Percentiles rank a stretch among this genome's conserved stretches.
Conservation (phyloP, 2,113 vertebrate species). For the Otolemur garnettii region DNA sequence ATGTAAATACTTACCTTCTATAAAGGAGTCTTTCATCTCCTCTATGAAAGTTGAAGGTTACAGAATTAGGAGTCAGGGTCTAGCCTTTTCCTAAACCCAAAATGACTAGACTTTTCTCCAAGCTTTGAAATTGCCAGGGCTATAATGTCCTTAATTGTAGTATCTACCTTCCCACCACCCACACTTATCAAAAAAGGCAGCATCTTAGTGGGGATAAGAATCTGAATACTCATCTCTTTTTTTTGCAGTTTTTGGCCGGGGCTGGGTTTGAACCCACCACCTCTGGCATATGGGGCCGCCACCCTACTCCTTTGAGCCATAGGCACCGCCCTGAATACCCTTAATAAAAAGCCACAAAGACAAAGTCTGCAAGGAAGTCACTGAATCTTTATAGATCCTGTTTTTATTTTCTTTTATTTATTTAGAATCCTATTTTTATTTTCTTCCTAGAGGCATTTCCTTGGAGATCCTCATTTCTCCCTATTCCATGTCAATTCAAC, state of each 20-base stretch:
- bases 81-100: slow-evolving; percentile 39
- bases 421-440: background rate
- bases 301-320: too few species aligned
- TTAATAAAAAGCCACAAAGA: background rate
- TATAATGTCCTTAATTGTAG: slow-evolving; percentile 11
- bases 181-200: background rate
- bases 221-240: background rate
- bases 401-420: slow-evolving; percentile 34
- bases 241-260: too few species aligned
- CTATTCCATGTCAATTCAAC: background rate
- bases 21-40: slow-evolving; percentile 11
- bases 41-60: slow-evolving; percentile 52
- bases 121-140: slow-evolving; percentile 28
- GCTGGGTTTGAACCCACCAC: too few species aligned
- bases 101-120: background rate
- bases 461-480: slow-evolving; percentile 17
- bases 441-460: slow-evolving; percentile 39
- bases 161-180: background rate
- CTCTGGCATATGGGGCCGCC: too few species aligned
- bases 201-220: slow-evolving; percentile 2
- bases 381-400: slow-evolving; percentile 1
- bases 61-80: slow-evolving; percentile 32
- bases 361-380: background rate
- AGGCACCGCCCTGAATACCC: too few species aligned
- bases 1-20: slow-evolving; percentile 53